Conservation (phyloP, 2,888 invertebrate genomes). For the Melinaea marsaeus region DNA sequence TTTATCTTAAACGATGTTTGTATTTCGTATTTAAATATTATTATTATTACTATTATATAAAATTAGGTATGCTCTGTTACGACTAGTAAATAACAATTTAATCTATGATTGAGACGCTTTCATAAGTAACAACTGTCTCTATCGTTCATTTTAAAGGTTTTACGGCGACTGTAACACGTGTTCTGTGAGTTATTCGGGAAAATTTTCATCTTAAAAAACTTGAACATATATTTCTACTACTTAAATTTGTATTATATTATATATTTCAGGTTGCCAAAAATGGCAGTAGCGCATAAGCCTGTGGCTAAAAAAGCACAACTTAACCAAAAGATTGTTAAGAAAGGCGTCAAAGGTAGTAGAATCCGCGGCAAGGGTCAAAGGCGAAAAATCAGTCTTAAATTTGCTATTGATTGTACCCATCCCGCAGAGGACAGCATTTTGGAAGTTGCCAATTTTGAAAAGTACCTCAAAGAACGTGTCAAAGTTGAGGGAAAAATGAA, state of each 20-base stretch:
- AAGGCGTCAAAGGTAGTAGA: constrained; percentile 76
- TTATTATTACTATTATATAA: too few species aligned
- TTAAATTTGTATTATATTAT: constrained; percentile 25
- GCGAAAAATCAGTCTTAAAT: constrained; percentile 95
- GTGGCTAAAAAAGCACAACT: constrained; percentile 74
- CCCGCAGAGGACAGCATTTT: constrained; percentile 99
- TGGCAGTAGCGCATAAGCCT: constrained; percentile 73
- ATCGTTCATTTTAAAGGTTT: constrained; percentile 77
- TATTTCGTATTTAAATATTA: too few species aligned
- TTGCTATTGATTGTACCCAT: constrained; percentile 98
- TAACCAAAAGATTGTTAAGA: constrained; percentile 73
- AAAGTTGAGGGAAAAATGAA: constrained; percentile 98
- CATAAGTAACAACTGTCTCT: constrained; percentile 29
- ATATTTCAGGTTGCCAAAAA: constrained; percentile 61
- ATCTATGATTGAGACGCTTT: constrained; percentile 41
- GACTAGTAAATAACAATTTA: too few species aligned
- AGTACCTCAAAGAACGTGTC: constrained; percentile 90
- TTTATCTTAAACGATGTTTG: too few species aligned
- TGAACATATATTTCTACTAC: constrained; percentile 13
- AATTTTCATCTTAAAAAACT: constrained; percentile 18
- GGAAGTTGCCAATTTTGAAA: constrained; percentile 97
- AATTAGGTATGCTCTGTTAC: too few species aligned
- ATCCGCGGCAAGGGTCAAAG: constrained; percentile 91
- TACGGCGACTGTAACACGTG: constrained; percentile 73
- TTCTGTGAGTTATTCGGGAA: constrained; percentile 62